These are phyloP conservation scores for Boloria selene DNA, from an alignment of 2,888 invertebrate genomes.

Conservation along the genomic window DNA sequence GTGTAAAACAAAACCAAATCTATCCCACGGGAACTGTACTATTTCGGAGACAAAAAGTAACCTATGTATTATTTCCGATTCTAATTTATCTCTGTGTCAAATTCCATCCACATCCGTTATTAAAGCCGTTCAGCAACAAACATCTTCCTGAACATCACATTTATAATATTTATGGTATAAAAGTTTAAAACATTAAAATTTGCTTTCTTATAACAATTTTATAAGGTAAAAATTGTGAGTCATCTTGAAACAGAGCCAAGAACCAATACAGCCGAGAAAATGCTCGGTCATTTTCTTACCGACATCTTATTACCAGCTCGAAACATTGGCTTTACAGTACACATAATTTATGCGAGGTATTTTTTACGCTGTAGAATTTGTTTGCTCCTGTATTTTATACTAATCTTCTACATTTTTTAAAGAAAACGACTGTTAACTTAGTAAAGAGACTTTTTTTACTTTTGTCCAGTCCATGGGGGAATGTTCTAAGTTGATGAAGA, in stretches of 20 bases:
- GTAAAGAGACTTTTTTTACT: constrained; percentile 6
- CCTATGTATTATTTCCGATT: too few species aligned
- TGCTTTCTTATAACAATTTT: constrained; percentile 24
- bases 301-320: constrained; percentile 50
- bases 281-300: constrained; percentile 49
- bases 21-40: too few species aligned
- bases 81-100: too few species aligned
- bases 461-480: constrained; percentile 5
- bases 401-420: constrained; percentile 30
- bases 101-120: too few species aligned
- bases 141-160: too few species aligned
- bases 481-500: constrained; percentile 8
- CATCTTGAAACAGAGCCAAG: constrained; percentile 43
- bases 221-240: constrained; percentile 41
- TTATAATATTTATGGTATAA: not conserved
- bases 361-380: constrained; percentile 22
- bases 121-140: too few species aligned
- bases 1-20: too few species aligned
- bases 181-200: constrained; percentile 26
- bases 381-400: constrained; percentile 14
- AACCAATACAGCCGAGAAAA: constrained; percentile 50
- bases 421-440: constrained; percentile 23
- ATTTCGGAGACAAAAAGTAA: too few species aligned
- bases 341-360: constrained; percentile 33
- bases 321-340: constrained; percentile 36